Evolutionary conservation across 1,140 invertebrate species (phyloP).

Genomic region (Drosophila mayri): DNA sequence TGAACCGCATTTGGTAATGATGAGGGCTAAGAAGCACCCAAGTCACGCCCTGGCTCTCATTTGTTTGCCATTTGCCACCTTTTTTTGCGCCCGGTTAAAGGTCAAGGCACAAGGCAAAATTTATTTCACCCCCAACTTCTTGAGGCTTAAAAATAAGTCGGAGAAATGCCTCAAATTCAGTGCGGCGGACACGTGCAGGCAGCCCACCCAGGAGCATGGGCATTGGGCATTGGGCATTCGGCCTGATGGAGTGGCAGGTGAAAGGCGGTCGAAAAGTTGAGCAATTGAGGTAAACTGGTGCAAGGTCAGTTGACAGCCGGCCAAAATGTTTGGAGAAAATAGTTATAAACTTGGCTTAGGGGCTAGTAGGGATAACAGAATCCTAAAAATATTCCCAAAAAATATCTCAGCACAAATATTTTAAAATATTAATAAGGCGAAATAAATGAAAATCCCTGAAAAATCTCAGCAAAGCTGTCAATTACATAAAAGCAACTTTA

Average conservation of each 20-base stretch:
- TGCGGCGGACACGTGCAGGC: conserved; percentile 18
- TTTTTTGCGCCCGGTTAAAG: conserved; percentile 43
- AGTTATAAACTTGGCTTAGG: not conserved
- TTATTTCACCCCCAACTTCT: conserved; percentile 31
- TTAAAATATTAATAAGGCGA: not conserved
- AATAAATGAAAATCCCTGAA: not conserved
- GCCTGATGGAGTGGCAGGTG: conserved; percentile 12
- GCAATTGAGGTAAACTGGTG: conserved; percentile 32
- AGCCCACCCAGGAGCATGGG: not conserved
- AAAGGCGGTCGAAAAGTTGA: conserved; percentile 22
- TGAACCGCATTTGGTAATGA: conserved; percentile 18
- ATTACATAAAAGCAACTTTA: conserved; percentile 3
- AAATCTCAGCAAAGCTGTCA: not conserved
- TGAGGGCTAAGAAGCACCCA: not conserved
- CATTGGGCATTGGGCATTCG: not conserved
- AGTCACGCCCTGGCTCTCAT: not conserved
- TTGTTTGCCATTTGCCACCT: conserved; percentile 45
- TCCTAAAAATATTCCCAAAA: not conserved
- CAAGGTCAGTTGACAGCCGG: conserved; percentile 36
- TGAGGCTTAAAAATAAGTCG: conserved; percentile 31
- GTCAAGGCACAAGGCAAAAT: conserved; percentile 58
- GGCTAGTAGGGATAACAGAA: not conserved
- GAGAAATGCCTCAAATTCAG: conserved; percentile 26
- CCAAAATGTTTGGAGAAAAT: too few relatives aligned
- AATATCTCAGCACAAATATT: not conserved